phyloP scores from a whole-genome alignment of 2,113 vertebrate species.

The human region DNA sequence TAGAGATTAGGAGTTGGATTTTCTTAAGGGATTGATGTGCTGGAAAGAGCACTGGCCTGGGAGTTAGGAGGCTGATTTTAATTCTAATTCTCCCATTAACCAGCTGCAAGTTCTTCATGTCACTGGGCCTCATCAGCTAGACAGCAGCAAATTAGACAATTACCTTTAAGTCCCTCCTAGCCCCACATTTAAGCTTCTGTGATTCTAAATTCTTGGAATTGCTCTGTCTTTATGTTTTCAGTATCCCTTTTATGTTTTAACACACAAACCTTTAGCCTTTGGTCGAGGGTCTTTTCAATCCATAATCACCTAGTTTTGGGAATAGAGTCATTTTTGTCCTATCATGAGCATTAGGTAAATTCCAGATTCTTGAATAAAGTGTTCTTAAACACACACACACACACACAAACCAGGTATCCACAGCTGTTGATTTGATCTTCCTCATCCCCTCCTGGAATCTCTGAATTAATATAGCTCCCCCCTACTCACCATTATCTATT shows the following conservation, averaged over 20 bases:
- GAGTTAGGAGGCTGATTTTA: neutral
- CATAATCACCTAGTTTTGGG: neutral
- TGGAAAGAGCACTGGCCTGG: neutral
- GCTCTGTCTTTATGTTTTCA: neutral
- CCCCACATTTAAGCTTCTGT: neutral
- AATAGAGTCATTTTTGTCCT: neutral
- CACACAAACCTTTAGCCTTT: neutral
- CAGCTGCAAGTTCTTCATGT: neutral
- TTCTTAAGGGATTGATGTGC: neutral
- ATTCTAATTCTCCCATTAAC: neutral
- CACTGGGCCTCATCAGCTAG: neutral
- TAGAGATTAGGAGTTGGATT: neutral
- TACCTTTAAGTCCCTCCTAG: neutral
- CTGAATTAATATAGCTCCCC: neutral
- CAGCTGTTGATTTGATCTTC: neutral
- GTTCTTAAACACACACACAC: neutral
- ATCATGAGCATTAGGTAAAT: neutral
- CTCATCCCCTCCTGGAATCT: neutral
- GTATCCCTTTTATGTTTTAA: neutral
- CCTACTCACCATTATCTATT: neutral
- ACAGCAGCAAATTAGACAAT: neutral
- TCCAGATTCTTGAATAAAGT: conserved; percentile 16
- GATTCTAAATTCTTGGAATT: neutral
- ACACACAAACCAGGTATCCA: neutral
- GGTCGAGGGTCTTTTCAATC: neutral